These are phyloP conservation scores for Eledone cirrhosa DNA, from an alignment of 2,888 invertebrate species.

Conservation along the genomic window DNA sequence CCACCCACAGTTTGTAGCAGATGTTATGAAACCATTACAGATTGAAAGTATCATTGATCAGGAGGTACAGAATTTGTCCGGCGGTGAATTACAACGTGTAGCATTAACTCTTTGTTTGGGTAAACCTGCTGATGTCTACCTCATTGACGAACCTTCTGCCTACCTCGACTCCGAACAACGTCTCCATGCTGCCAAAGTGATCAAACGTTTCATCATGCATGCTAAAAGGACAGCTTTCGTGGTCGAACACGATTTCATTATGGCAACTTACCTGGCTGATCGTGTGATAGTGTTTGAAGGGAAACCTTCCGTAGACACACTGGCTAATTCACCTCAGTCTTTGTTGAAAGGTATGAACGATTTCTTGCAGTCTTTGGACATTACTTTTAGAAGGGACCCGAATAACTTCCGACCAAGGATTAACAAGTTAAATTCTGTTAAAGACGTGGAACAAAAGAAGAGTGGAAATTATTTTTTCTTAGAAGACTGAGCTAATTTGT, in stretches of 20 bases:
- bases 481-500: slow-evolving; percentile 78
- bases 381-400: slow-evolving; percentile 97
- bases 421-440: slow-evolving; percentile 95
- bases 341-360: slow-evolving; percentile 97
- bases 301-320: slow-evolving; percentile 85
- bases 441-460: slow-evolving; percentile 96
- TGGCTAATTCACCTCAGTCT: slow-evolving; percentile 87
- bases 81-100: slow-evolving; percentile 98
- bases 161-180: slow-evolving; percentile 99
- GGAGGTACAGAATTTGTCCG: slow-evolving; percentile 97
- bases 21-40: slow-evolving; percentile 97
- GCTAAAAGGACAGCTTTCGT: slow-evolving; percentile 99
- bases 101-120: slow-evolving; percentile 95
- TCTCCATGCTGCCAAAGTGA: slow-evolving; percentile 98
- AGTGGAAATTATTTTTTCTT: slow-evolving; percentile 99
- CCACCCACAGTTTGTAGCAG: slow-evolving; percentile 97
- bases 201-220: slow-evolving; percentile 98
- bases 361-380: slow-evolving; percentile 92
- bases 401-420: slow-evolving; percentile 98
- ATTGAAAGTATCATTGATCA: slow-evolving; percentile 98
- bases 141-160: slow-evolving; percentile 98
- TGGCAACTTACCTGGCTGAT: slow-evolving; percentile 99
- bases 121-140: slow-evolving; percentile 98
- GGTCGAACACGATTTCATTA: slow-evolving; percentile 99
- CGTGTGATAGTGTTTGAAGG: slow-evolving; percentile 99